A percentile compares a stretch with the other conserved stretches of the same genome.
Conservation (phyloP, 1,140 invertebrate genomes). For the Hyles euphorbiae region DNA sequence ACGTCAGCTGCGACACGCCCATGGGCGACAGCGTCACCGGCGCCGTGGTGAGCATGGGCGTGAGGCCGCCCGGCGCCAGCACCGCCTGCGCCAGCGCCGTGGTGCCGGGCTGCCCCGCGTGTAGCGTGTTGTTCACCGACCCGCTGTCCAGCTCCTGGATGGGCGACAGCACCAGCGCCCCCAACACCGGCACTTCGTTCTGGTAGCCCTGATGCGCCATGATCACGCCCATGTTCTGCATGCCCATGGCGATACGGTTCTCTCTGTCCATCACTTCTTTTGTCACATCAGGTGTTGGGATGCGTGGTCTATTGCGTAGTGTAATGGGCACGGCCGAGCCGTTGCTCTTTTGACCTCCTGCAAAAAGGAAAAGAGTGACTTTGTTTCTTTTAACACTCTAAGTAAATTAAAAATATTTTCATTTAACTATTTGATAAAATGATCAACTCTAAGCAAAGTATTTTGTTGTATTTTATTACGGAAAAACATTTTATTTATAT, state of each 20-base stretch:
- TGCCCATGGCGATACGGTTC: conserved; percentile 75
- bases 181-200: conserved; percentile 82
- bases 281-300: conserved; percentile 90
- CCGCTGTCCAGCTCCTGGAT: conserved; percentile 85
- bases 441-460: too few species aligned
- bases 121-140: conserved; percentile 81
- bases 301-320: conserved; percentile 85
- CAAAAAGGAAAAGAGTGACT: conserved; percentile 10
- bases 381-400: too few species aligned
- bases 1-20: conserved; percentile 58
- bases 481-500: too few species aligned
- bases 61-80: conserved; percentile 78
- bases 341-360: conserved; percentile 81
- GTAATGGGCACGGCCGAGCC: conserved; percentile 79
- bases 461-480: too few species aligned
- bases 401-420: too few species aligned
- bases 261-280: conserved; percentile 85
- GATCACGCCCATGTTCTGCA: conserved; percentile 79
- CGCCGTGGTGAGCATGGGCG: conserved; percentile 76
- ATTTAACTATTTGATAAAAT: too few species aligned
- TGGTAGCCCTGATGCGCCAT: conserved; percentile 79
- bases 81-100: conserved; percentile 83
- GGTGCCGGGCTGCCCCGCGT: conserved; percentile 80
- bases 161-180: conserved; percentile 84
- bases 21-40: conserved; percentile 69